Conservation (phyloP, 2,797 vertebrate genomes). For the Threskiornis aethiopicus region DNA sequence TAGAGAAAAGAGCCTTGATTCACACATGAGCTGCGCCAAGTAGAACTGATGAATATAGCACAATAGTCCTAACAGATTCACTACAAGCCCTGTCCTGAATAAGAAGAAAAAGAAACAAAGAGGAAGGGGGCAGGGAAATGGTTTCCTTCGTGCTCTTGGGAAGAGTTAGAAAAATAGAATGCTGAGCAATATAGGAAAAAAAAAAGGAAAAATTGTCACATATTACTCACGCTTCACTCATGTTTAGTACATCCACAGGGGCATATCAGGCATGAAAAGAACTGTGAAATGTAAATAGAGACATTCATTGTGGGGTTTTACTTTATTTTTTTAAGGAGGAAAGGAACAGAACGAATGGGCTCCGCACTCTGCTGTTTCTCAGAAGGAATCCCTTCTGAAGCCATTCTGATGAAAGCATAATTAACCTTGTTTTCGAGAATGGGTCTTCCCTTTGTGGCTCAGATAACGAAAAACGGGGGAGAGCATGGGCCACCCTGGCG, state of each 20-base stretch:
- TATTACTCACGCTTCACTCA: conserved; percentile 15
- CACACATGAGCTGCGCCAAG: not conserved
- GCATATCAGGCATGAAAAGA: conserved; percentile 27
- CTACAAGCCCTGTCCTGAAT: not conserved
- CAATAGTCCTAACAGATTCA: conserved; percentile 35
- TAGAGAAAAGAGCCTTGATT: not conserved
- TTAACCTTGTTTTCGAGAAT: conserved; percentile 28
- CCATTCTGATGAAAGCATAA: conserved; percentile 2
- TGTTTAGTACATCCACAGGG: conserved; percentile 11
- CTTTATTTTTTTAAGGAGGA: conserved; percentile 16
- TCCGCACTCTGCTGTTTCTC: not conserved
- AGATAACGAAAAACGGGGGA: not conserved
- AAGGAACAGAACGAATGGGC: not conserved
- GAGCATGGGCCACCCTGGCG: not conserved
- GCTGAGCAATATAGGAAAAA: not conserved
- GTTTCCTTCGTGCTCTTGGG: conserved; percentile 21
- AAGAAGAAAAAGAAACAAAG: conserved; percentile 18
- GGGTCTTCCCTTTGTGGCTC: not conserved
- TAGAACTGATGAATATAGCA: conserved; percentile 14
- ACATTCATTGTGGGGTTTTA: conserved; percentile 13
- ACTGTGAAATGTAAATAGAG: conserved; percentile 30
- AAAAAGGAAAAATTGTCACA: not conserved
- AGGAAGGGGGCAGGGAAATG: conserved; percentile 3
- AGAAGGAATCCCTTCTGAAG: conserved; percentile 26
- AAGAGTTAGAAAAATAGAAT: conserved; percentile 33